phyloP scores from a whole-genome alignment of 2,888 invertebrate species.

The Drosophila borborema region DNA sequence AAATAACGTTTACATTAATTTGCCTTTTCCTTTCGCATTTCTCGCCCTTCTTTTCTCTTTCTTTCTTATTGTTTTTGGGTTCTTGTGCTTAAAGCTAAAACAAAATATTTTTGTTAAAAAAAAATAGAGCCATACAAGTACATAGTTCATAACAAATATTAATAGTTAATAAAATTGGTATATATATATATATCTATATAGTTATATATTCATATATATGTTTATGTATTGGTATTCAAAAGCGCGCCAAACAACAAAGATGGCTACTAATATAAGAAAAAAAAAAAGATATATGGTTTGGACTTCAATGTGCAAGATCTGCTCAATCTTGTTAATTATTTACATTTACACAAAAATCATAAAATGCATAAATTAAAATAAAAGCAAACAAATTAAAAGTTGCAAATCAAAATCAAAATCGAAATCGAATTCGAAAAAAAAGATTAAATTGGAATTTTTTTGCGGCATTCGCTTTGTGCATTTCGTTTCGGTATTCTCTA shows the following conservation, averaged over 20 bases:
- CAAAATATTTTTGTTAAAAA: slow-evolving; percentile 47
- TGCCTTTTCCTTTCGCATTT: slow-evolving; percentile 7
- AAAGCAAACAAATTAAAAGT: slow-evolving; percentile 16
- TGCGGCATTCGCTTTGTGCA: slow-evolving; percentile 63
- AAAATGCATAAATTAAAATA: slow-evolving; percentile 13
- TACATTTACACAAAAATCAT: slow-evolving; percentile 44
- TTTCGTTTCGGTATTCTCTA: slow-evolving; percentile 32
- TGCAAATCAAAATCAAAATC: background rate
- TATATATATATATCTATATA: no score
- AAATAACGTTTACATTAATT: slow-evolving; percentile 35
- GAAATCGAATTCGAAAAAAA: slow-evolving; percentile 3
- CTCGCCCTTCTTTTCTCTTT: background rate
- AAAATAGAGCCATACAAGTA: slow-evolving; percentile 54
- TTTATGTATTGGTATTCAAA: slow-evolving; percentile 18
- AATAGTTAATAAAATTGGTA: slow-evolving; percentile 57
- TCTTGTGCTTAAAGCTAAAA: slow-evolving; percentile 71
- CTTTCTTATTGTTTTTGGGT: slow-evolving; percentile 25
- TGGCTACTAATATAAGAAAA: slow-evolving; percentile 30
- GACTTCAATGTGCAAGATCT: slow-evolving; percentile 41
- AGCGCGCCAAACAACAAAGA: slow-evolving; percentile 39
- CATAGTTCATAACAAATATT: slow-evolving; percentile 69
- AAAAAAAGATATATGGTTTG: slow-evolving; percentile 1
- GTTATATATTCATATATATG: slow-evolving; percentile 21
- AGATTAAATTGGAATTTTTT: slow-evolving; percentile 23
- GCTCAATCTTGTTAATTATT: slow-evolving; percentile 47